Evolutionary conservation across 64 coral and sea anemone species (phyloP), one percentile per base, ranked within the genome.

Genomic region (Catalaphyllia jardinei): DNA sequence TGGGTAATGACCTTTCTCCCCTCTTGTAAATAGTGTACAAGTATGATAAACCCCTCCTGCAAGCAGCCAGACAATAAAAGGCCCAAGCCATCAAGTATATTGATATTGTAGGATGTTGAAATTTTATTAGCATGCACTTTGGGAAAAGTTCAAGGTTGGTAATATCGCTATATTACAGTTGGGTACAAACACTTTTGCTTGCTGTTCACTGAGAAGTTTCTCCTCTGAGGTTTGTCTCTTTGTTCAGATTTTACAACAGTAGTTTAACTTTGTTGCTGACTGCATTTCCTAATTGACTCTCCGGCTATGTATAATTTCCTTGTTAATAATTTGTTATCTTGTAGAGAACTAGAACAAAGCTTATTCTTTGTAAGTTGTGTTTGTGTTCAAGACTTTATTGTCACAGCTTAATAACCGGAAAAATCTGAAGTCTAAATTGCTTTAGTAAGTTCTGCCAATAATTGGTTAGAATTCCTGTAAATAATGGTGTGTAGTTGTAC

Each of bases 141-240:
- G 27, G 38, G 8, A 24, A 69, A n/a, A n/a, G 22, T 27, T 85
- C 35, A 50, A 28, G 31, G 22, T 52, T 85, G 24, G 17, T 27
- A 71, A 71, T 85, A 71, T 71, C 52, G 60, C 2, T 4, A 67
- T 20, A 18, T 50, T 17, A 13, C 63, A 29, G 12, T 35, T 50
- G 31, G 39, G 19, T 20, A 17, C 29, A 30, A 33, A 15, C 35
- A 20, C 19, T 51, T 20, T 64, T 71, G 13, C n/a, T 10, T 39
- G 18, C 39, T n/a, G 65, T 85, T 25, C 42, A 28, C 39, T 71
- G 60, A 65, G 9, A 33, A 67, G 31, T 49, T 25, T 51, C 24
- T 9, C 33, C 6, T 65, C 31, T 17, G 22, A 85, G 81, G 81
- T 85, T 85, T 85, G 81, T 50, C 49, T 42, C 31, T 46, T 67